Conservation (phyloP, 2,888 invertebrate species). For the Trimorus sp. region DNA sequence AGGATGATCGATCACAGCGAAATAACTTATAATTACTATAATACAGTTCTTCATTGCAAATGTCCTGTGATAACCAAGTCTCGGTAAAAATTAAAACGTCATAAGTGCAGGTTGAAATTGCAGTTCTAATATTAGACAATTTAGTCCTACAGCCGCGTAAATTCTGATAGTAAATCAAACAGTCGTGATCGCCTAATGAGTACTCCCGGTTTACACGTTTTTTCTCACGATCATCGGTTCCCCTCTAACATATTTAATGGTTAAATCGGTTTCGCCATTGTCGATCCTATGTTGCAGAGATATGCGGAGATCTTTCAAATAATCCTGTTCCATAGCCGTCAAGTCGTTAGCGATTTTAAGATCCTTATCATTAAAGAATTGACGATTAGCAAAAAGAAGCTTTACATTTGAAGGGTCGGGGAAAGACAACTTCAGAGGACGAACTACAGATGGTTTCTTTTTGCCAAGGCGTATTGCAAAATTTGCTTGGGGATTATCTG, state of each 20-base stretch:
- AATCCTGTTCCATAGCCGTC: neutral
- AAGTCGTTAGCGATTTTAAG: neutral
- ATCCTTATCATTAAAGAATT: neutral
- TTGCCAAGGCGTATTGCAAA: no score
- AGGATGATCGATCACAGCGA: conserved; percentile 23
- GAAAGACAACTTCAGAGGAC: no score
- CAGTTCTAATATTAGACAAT: neutral
- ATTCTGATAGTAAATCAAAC: conserved; percentile 27
- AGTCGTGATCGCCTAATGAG: neutral
- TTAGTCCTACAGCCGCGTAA: conserved; percentile 13
- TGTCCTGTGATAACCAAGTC: conserved; percentile 15
- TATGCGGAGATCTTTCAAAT: neutral
- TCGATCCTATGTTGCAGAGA: neutral
- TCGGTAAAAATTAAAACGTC: conserved; percentile 30
- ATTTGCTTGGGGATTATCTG: no score
- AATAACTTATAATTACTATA: conserved; percentile 3
- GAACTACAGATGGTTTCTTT: no score
- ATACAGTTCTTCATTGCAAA: conserved; percentile 5
- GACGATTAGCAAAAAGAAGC: neutral
- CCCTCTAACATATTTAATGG: neutral
- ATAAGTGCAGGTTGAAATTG: conserved; percentile 3
- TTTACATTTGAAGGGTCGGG: no score
- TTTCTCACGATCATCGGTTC: conserved; percentile 1
- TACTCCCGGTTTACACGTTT: conserved; percentile 9
- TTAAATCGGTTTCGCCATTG: conserved; percentile 4